phyloP scores from a whole-genome alignment of 2,888 invertebrate species.

The Heliconius ethilla region DNA sequence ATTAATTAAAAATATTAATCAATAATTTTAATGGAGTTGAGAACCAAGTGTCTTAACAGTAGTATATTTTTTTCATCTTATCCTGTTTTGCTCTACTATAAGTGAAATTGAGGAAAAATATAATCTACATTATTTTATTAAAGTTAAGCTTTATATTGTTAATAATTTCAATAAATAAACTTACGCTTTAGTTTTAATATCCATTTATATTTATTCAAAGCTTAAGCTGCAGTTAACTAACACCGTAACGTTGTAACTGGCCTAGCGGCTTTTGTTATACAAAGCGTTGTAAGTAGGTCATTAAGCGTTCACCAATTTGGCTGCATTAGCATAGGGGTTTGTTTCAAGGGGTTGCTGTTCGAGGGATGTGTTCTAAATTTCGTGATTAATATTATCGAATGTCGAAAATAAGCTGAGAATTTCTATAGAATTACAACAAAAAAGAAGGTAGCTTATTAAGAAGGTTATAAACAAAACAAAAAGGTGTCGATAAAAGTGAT shows the following conservation, averaged over 20 bases:
- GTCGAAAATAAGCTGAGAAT: constrained; percentile 42
- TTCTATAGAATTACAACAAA: constrained; percentile 28
- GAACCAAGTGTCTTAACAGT: not conserved
- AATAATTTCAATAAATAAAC: not conserved
- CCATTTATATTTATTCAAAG: not conserved
- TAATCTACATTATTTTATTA: not conserved
- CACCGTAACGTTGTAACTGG: constrained; percentile 45
- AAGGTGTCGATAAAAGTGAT: constrained; percentile 47
- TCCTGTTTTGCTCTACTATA: not conserved
- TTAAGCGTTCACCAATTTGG: constrained; percentile 64
- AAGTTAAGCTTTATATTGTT: not conserved
- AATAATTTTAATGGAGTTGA: too few relatives aligned
- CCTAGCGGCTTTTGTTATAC: constrained; percentile 53
- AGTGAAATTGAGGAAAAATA: not conserved
- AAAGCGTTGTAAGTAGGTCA: constrained; percentile 66
- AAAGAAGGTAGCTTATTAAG: constrained; percentile 22
- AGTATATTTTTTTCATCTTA: not conserved
- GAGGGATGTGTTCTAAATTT: constrained; percentile 57
- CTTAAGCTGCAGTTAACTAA: constrained; percentile 30
- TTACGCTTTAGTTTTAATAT: not conserved
- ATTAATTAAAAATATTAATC: not conserved
- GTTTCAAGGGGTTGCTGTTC: constrained; percentile 58
- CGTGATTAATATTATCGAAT: constrained; percentile 53
- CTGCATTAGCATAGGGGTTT: constrained; percentile 69
- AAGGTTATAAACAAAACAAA: constrained; percentile 41